Base-by-base conservation (phyloP, 2,888 invertebrate species). In the Lithophane socia region DNA sequence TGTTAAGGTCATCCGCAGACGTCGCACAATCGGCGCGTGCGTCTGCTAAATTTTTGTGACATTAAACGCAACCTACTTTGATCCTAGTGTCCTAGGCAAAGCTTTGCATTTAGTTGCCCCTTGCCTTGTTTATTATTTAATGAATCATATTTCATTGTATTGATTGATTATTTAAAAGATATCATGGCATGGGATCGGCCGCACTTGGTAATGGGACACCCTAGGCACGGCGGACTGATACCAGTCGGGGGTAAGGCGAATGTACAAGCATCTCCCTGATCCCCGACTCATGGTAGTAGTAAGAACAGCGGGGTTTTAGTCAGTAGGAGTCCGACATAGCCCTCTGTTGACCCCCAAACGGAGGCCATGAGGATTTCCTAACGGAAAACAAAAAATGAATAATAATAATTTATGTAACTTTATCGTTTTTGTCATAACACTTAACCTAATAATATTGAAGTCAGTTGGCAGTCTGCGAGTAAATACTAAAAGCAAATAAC, bases 1-100 rank as follows among this genome's bases (percentile, higher is more conserved):
- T 29, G 47, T 8, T 66, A 61, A 79, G 79, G 72, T 72, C 78
- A 65, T 18, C 49, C 42, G 18, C 49, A 68, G 12, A 64, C 63
- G 4, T 37, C 56, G 49, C 49, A n/a, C 56, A 21, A 44, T 16
- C 65, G 21, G 47, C n/a, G 21, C 61, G 49, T 47, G n/a, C 44
- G 52, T 29, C 65, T 37, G 56, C 13, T 12, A 60, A 52, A 2
- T n/a, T 52, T 58, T 60, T 47, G 65, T 60, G 44, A 37, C 52
- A 58, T 24, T 29, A 44, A 21, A 42, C 8, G 37, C 24, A 47
- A 76, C 60, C 29, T 71, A 21, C 16, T 72, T 37, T 2, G 0
- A 18, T 24, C 21, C 42, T 21, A 42, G 4, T 56, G 16, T 29
- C 7, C 29, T n/a, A 9, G 21, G 60, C 60, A 29, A 29, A 29